Evolutionary conservation across 2,797 vertebrate genomes (phyloP).

Genomic region (Caiman crocodilus): DNA sequence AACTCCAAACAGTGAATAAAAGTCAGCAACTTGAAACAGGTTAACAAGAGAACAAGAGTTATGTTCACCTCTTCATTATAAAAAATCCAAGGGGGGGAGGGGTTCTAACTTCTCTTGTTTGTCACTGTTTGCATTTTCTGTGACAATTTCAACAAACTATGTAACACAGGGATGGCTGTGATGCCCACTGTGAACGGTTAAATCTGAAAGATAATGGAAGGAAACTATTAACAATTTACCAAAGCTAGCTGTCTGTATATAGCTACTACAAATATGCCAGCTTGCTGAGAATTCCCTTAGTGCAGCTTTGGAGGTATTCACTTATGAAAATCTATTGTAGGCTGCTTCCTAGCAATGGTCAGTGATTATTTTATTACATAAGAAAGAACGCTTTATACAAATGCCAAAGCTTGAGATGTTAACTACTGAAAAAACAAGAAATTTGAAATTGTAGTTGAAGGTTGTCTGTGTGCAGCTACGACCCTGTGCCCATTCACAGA

Average conservation of each 20-base stretch:
- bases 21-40: not conserved
- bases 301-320: not conserved
- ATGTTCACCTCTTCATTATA: not conserved
- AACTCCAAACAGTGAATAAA: constrained; percentile 26
- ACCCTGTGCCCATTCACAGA: too few species aligned
- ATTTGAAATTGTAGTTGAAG: not conserved
- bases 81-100: not conserved
- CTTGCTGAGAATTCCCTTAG: not conserved
- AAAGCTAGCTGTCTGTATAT: not conserved
- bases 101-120: not conserved
- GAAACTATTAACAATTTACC: not conserved
- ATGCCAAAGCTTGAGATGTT: not conserved
- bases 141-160: accelerated
- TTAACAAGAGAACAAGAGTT: not conserved
- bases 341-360: not conserved
- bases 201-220: not conserved
- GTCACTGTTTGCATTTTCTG: not conserved
- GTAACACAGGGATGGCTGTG: not conserved
- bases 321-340: not conserved
- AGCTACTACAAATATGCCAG: not conserved
- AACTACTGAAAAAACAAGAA: not conserved
- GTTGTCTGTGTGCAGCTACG: too few species aligned
- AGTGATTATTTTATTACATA: not conserved
- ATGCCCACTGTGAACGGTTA: not conserved
- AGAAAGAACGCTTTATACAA: not conserved